Percentiles rank a stretch among this genome's conserved stretches.
Evolutionary conservation across 1,140 invertebrate genomes (phyloP).

Genomic region (Diprion similis): DNA sequence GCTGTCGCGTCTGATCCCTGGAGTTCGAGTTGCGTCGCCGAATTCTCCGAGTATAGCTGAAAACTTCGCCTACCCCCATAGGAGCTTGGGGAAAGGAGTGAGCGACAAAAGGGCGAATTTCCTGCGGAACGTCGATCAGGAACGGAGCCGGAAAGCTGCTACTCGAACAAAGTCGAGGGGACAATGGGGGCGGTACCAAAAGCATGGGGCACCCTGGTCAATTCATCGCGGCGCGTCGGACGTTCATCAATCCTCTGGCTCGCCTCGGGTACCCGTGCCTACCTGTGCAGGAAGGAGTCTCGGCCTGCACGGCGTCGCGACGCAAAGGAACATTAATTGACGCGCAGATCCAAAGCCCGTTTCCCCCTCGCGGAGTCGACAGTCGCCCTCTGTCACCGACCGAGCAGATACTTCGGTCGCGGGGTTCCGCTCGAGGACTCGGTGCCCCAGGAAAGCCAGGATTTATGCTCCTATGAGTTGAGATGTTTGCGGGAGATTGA

Average conservation of each 20-base stretch:
- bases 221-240: conserved; percentile 21
- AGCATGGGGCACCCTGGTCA: background rate
- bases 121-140: conserved; percentile 25
- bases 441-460: conserved; percentile 13
- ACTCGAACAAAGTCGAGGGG: conserved; percentile 9
- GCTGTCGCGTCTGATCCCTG: too few species aligned
- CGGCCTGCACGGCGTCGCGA: background rate
- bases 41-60: too few species aligned
- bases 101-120: too few species aligned
- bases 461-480: conserved; percentile 59
- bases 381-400: background rate
- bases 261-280: background rate
- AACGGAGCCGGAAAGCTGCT: conserved; percentile 42
- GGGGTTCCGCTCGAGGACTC: conserved; percentile 25
- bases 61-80: too few species aligned
- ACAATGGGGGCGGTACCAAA: background rate
- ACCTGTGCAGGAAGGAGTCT: conserved; percentile 21
- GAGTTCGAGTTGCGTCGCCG: too few species aligned
- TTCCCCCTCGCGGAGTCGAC: background rate
- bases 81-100: too few species aligned
- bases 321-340: conserved; percentile 59
- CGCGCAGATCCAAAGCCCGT: conserved; percentile 39
- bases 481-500: conserved; percentile 61
- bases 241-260: conserved; percentile 25
- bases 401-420: conserved; percentile 5